These are phyloP conservation scores for Cecidostiba fungosa DNA, from an alignment of 2,888 invertebrate genomes.

Conservation along the genomic window DNA sequence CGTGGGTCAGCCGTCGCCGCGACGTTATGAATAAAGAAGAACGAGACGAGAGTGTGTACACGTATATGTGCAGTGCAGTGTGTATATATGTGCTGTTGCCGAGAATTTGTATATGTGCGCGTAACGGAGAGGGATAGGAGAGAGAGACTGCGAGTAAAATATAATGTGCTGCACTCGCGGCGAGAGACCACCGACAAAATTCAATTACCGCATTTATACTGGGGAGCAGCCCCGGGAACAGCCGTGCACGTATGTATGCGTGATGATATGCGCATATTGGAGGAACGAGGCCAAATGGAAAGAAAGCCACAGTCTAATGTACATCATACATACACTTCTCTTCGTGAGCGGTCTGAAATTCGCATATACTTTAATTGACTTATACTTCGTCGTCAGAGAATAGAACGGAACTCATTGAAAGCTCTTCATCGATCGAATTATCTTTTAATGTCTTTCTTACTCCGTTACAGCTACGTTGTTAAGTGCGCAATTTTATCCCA, in stretches of 20 bases:
- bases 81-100: neutral
- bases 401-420: neutral
- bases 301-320: conserved; percentile 65
- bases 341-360: too few species aligned
- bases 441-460: neutral
- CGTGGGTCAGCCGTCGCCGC: neutral
- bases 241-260: neutral
- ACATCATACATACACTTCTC: neutral
- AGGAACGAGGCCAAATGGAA: conserved; percentile 64
- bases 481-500: conserved; percentile 67
- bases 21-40: conserved; percentile 38
- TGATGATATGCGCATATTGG: conserved; percentile 51
- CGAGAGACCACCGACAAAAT: conserved; percentile 40
- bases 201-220: conserved; percentile 54
- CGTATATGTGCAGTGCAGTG: neutral
- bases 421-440: conserved; percentile 39
- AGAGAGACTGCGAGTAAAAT: conserved; percentile 33
- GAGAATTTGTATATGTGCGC: neutral
- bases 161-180: conserved; percentile 23
- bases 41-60: neutral
- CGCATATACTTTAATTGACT: neutral
- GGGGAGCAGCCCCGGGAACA: neutral
- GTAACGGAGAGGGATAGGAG: neutral
- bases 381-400: neutral
- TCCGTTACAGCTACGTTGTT: conserved; percentile 42